A percentile compares a stretch with the other conserved stretches of the same genome.
These are phyloP conservation scores for Zosterops japonicus DNA, from an alignment of 2,113 vertebrate species.

Conservation along the genomic window DNA sequence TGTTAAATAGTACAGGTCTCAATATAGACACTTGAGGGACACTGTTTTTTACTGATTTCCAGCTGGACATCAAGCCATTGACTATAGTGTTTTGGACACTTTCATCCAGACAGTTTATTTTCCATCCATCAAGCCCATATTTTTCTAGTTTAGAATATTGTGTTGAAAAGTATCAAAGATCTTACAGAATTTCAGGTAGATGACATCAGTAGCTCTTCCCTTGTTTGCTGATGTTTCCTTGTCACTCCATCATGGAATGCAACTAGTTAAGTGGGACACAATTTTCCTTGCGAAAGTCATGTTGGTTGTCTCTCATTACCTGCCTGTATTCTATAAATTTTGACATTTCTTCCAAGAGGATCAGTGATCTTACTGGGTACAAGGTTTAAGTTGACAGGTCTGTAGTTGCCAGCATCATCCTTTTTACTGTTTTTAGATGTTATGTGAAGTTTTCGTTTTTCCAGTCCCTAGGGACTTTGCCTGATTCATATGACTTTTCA, in stretches of 20 bases:
- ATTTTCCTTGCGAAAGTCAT: background rate
- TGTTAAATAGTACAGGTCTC: background rate
- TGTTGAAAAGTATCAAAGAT: background rate
- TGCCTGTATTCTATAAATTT: background rate
- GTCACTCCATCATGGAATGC: background rate
- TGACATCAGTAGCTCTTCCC: background rate
- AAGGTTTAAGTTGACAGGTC: background rate
- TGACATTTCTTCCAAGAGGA: background rate
- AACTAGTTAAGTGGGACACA: background rate
- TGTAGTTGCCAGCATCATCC: background rate
- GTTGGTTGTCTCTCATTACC: background rate
- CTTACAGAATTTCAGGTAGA: background rate
- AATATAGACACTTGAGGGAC: background rate
- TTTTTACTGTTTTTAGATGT: background rate
- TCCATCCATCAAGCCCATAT: background rate
- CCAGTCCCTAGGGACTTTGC: background rate
- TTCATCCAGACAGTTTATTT: background rate
- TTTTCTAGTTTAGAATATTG: background rate
- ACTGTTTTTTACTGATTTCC: background rate
- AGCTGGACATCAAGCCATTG: background rate
- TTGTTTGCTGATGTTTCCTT: background rate
- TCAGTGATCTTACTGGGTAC: background rate
- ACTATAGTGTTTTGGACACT: accelerated
- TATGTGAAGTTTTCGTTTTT: background rate
- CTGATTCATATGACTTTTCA: background rate